Base-by-base conservation (phyloP, 2,888 invertebrate species). In the Nymphalis polychloros region DNA sequence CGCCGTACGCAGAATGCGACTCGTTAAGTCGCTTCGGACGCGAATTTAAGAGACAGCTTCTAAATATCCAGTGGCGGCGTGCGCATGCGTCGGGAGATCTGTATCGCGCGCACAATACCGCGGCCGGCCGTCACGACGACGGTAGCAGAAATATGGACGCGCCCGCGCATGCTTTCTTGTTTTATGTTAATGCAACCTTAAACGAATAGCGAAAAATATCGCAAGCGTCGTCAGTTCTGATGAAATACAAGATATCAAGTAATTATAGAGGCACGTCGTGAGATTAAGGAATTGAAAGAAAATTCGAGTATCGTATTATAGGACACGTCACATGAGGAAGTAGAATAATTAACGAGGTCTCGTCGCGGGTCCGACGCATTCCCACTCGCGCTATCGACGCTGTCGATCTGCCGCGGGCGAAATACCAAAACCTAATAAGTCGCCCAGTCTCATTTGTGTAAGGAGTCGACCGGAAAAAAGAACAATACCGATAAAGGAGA, bases 401-500 rank as follows among this genome's bases (percentile, higher is more conserved):
- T 82, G 86, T 85, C 88, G 87, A 91, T 91, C 91, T 87, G 79
- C 79, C 79, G 82, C 83, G 80, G 79, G 84, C 84, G 85, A 86
- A 87, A 90, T 90, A 84, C 90, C 89, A 84, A 87, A 87, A 84
- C 89, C 90, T 89, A 90, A 91, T 90, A 92, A 92, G 91, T 90
- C 88, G 79, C 80, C 85, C 85, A 81, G 87, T 86, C 91, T 92
- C 92, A 90, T 92, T 92, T 92, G 90, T 89, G 92, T 87, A 85
- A 88, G 87, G 84, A 85, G 83, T 85, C 83, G 78, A 72, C 79
- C 79, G 79, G 82, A 81, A 85, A 87, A 89, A 90, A 79, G 85
- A 88, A 88, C 85, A 85, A 88, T 86, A 86, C 86, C 84, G 89
- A 90, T 89, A 90, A 89, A 89, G 80, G 82, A 87, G 88, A 87